A percentile compares a stretch with the other conserved stretches of the same genome.
Conservation (phyloP, 2,888 invertebrate species). For the Brachyptera putata region DNA sequence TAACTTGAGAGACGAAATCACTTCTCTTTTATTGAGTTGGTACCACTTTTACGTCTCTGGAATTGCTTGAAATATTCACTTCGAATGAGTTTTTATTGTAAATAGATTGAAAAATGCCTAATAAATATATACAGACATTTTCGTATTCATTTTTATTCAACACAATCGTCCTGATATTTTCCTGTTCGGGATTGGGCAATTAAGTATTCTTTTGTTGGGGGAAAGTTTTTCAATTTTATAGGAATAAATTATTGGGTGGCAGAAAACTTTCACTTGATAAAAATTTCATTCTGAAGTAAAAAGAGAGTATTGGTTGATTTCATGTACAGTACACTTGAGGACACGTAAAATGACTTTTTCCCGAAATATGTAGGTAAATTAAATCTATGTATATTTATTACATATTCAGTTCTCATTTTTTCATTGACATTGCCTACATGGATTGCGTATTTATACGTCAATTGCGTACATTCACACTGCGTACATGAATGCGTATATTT, state of each 20-base stretch:
- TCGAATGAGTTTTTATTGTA: neutral
- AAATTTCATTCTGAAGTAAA: too few species aligned
- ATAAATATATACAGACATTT: neutral
- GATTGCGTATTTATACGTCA: too few species aligned
- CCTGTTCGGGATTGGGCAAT: neutral
- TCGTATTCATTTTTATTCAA: neutral
- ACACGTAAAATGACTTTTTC: too few species aligned
- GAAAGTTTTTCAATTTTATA: neutral
- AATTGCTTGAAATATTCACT: neutral
- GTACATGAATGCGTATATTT: too few species aligned
- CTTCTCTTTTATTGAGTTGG: neutral
- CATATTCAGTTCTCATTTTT: too few species aligned
- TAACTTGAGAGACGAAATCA: neutral
- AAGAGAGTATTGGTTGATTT: neutral
- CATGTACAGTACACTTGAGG: too few species aligned
- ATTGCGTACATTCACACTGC: too few species aligned
- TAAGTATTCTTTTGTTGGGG: slow-evolving; percentile 11
- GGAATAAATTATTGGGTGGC: slow-evolving; percentile 2
- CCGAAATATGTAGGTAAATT: too few species aligned
- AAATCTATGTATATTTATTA: too few species aligned
- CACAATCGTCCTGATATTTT: neutral
- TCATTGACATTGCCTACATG: too few species aligned
- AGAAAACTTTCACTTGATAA: neutral
- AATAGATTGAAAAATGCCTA: neutral
- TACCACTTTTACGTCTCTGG: neutral